phyloP scores from a whole-genome alignment of 1,140 invertebrate species.

The Cydia amplana region DNA sequence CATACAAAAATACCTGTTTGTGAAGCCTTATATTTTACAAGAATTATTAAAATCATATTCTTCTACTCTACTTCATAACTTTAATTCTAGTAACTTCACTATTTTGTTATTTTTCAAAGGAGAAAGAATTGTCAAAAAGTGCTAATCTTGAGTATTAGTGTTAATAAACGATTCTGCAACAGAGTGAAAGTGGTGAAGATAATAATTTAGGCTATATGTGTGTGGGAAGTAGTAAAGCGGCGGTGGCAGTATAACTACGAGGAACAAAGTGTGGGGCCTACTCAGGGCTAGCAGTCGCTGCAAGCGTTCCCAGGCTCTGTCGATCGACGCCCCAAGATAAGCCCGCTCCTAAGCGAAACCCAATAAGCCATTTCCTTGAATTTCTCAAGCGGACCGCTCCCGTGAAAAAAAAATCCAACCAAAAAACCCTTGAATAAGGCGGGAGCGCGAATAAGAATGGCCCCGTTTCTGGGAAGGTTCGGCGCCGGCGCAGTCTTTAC shows the following conservation, averaged over 20 bases:
- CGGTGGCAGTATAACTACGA: neutral
- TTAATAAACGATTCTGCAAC: neutral
- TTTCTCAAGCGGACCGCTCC: slow-evolving; percentile 73
- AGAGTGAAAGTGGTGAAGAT: neutral
- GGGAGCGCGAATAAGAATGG: slow-evolving; percentile 78
- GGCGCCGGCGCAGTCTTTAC: slow-evolving; percentile 76
- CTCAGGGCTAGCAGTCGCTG: slow-evolving; percentile 43
- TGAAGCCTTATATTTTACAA: no score
- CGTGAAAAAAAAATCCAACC: slow-evolving; percentile 74
- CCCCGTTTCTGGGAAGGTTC: slow-evolving; percentile 74
- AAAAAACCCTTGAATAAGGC: slow-evolving; percentile 74
- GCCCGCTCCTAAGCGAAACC: slow-evolving; percentile 69
- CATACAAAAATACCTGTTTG: no score
- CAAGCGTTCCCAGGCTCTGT: slow-evolving; percentile 57
- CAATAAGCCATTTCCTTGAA: slow-evolving; percentile 77
- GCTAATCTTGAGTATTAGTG: neutral
- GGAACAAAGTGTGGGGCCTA: slow-evolving; percentile 41
- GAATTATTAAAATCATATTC: neutral
- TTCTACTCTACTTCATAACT: neutral
- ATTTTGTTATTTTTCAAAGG: neutral
- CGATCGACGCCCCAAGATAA: slow-evolving; percentile 70
- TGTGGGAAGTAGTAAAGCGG: neutral
- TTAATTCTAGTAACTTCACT: neutral
- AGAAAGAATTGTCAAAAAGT: neutral
- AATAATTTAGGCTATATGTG: neutral